These are phyloP conservation scores for Macropus fuliginosus DNA, from an alignment of 2,797 vertebrate species.

Conservation along the genomic window DNA sequence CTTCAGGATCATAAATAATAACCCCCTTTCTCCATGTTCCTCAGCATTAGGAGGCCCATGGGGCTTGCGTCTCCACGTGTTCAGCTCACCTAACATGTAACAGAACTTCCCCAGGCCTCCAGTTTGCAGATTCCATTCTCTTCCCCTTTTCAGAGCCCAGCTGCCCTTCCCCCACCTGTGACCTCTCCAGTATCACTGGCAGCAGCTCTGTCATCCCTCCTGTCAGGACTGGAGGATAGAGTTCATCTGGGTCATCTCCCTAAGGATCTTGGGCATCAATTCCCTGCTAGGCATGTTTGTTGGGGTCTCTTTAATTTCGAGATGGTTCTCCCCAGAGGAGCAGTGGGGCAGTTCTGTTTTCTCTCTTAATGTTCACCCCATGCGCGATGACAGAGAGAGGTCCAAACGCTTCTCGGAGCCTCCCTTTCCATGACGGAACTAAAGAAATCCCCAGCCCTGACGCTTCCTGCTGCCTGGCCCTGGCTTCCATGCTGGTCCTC, in stretches of 20 bases:
- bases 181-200: neutral
- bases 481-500: neutral
- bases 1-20: neutral
- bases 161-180: neutral
- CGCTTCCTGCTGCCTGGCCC: neutral
- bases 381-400: neutral
- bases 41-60: neutral
- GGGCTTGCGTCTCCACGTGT: neutral
- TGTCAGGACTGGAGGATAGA: neutral
- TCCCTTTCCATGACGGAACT: neutral
- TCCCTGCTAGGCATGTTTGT: neutral
- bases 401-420: neutral
- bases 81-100: neutral
- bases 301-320: neutral
- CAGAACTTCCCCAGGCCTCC: neutral
- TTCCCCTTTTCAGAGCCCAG: neutral
- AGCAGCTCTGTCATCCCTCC: neutral
- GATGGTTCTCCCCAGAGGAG: neutral
- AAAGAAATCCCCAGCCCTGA: neutral
- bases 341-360: neutral
- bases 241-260: neutral
- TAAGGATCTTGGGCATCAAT: neutral
- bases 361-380: neutral
- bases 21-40: neutral
- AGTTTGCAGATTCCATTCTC: neutral